Evolutionary conservation across 2,113 vertebrate genomes (phyloP).

Genomic region (Camelus dromedarius): DNA sequence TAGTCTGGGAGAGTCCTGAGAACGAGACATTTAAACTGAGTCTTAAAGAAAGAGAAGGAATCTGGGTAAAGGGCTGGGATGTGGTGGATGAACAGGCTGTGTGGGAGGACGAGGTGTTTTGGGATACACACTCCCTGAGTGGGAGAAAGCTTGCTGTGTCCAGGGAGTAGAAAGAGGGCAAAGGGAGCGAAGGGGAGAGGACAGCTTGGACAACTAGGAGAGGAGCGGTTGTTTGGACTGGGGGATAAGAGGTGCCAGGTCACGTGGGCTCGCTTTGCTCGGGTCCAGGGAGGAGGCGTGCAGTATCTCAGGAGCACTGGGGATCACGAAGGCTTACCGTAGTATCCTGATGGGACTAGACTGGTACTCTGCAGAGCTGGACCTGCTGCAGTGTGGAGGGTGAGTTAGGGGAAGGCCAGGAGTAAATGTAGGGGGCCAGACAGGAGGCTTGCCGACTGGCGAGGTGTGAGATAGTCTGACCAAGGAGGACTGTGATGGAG

Average conservation of each 20-base stretch:
- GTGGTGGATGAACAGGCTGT: neutral
- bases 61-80: neutral
- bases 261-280: accelerated
- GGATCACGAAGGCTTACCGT: neutral
- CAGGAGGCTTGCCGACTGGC: neutral
- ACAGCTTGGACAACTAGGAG: too few species aligned
- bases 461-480: neutral
- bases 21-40: neutral
- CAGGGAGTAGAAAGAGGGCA: neutral
- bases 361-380: neutral
- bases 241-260: accelerated
- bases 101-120: neutral
- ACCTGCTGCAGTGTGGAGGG: neutral
- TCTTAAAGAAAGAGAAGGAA: neutral
- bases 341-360: neutral
- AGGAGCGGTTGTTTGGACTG: accelerated
- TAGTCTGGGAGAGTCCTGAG: neutral
- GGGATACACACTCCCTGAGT: neutral
- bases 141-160: neutral
- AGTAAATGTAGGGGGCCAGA: neutral
- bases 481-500: neutral
- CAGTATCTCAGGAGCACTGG: neutral
- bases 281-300: neutral
- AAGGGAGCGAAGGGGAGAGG: neutral
- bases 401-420: neutral